Percentiles rank a stretch among this genome's conserved stretches.
phyloP scores from a whole-genome alignment of 2,888 invertebrate species.

The Aleiodes alternator region DNA sequence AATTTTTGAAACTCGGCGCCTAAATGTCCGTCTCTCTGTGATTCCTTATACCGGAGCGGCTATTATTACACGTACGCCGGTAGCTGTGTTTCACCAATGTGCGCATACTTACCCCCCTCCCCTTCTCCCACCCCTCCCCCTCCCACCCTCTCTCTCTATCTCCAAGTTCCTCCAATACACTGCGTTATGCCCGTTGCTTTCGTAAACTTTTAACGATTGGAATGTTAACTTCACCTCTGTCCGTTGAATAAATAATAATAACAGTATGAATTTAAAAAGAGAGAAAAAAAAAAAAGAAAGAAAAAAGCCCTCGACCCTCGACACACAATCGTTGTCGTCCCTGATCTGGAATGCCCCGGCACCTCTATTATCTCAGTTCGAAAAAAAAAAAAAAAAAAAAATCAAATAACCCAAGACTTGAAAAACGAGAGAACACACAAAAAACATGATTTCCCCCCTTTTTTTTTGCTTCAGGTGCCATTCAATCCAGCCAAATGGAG shows the following conservation, averaged over 20 bases:
- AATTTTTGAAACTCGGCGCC: conserved; percentile 33
- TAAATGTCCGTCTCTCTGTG: conserved; percentile 41
- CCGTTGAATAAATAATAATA: background rate
- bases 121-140: no score
- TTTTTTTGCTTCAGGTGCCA: conserved; percentile 77
- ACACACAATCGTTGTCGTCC: no score
- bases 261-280: background rate
- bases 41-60: conserved; percentile 48
- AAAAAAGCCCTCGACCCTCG: no score
- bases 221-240: conserved; percentile 36
- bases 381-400: background rate
- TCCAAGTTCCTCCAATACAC: background rate
- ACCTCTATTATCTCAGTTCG: no score
- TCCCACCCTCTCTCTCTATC: no score
- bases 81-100: conserved; percentile 38
- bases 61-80: conserved; percentile 48
- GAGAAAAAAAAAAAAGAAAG: no score
- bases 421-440: background rate
- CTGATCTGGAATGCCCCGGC: no score
- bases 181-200: conserved; percentile 8
- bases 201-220: conserved; percentile 35
- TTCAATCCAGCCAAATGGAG: conserved; percentile 81
- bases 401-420: background rate
- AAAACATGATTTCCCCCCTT: conserved; percentile 25
- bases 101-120: conserved; percentile 27